These are phyloP conservation scores for Drosophila parabipectinata DNA, from an alignment of 1,140 invertebrate genomes.

Conservation along the genomic window DNA sequence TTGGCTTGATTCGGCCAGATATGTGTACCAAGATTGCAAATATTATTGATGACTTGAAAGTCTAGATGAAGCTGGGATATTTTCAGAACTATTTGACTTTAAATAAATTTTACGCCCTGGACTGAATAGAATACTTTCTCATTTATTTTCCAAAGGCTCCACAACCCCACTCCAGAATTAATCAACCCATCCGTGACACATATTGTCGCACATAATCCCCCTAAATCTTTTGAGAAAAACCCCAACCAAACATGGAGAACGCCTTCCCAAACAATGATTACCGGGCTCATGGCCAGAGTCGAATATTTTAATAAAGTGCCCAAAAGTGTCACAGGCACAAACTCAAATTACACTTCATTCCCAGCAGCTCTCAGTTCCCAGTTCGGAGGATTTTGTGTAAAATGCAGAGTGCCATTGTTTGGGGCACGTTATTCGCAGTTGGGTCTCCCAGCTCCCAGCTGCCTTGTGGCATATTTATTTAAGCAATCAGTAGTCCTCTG, in stretches of 20 bases:
- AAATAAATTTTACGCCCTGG: neutral
- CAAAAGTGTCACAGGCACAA: constrained; percentile 75
- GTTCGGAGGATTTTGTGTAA: constrained; percentile 37
- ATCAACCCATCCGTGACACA: constrained; percentile 1
- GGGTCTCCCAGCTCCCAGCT: constrained; percentile 7
- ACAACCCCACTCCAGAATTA: neutral
- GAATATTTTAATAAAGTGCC: constrained; percentile 80
- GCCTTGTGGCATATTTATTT: constrained; percentile 78
- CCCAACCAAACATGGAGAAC: constrained; percentile 22
- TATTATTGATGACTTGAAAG: constrained; percentile 22
- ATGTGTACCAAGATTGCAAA: constrained; percentile 16
- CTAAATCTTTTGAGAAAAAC: constrained; percentile 11
- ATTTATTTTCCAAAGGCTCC: neutral
- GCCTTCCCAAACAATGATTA: constrained; percentile 59
- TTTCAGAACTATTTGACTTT: neutral
- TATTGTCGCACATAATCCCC: constrained; percentile 30
- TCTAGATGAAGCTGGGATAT: neutral
- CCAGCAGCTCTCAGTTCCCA: neutral
- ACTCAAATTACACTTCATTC: constrained; percentile 70
- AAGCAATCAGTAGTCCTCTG: constrained; percentile 78
- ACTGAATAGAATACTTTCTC: neutral
- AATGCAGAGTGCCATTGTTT: constrained; percentile 74
- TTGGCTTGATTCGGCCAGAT: constrained; percentile 14
- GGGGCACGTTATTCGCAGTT: constrained; percentile 56
- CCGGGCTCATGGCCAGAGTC: constrained; percentile 48